A percentile compares a stretch with the other conserved stretches of the same genome.
phyloP scores from a whole-genome alignment of 1,140 invertebrate species.

The Stenopsyche tienmushanensis region DNA sequence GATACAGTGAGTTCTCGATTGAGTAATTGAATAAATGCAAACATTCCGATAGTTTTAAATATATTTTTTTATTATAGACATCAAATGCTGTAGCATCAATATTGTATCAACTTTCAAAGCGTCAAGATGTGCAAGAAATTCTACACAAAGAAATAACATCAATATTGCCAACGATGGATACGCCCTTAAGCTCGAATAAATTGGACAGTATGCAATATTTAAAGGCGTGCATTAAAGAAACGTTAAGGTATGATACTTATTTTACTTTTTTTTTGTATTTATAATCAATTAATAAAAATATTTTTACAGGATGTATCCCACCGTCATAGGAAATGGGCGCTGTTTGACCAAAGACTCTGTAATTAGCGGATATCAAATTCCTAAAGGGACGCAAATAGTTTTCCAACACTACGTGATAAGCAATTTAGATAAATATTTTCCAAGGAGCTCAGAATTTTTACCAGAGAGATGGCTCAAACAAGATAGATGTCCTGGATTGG shows the following conservation, averaged over 20 bases:
- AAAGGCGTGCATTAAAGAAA: constrained; percentile 87
- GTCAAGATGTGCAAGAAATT: constrained; percentile 72
- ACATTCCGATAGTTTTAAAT: not conserved
- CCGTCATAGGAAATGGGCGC: constrained; percentile 83
- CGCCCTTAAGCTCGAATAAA: constrained; percentile 62
- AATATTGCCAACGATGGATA: constrained; percentile 56
- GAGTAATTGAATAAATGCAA: not conserved
- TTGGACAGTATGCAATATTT: constrained; percentile 75
- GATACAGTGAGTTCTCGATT: constrained; percentile 69
- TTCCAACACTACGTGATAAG: constrained; percentile 81
- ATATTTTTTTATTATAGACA: constrained; percentile 58
- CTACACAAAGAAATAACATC: constrained; percentile 68
- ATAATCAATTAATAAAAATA: constrained; percentile 13
- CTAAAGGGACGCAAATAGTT: constrained; percentile 83
- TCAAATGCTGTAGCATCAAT: constrained; percentile 76
- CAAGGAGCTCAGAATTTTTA: constrained; percentile 63
- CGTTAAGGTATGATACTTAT: constrained; percentile 65
- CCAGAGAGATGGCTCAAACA: constrained; percentile 76
- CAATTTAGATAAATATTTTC: constrained; percentile 72
- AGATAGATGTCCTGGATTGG: constrained; percentile 27
- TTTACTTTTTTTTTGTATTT: constrained; percentile 9
- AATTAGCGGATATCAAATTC: constrained; percentile 80
- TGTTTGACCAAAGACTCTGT: constrained; percentile 76
- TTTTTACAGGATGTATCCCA: constrained; percentile 75
- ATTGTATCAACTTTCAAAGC: constrained; percentile 74